Percentiles rank a stretch among this genome's conserved stretches.
Evolutionary conservation across 2,797 vertebrate species (phyloP).

Genomic region (Brotula barbata): DNA sequence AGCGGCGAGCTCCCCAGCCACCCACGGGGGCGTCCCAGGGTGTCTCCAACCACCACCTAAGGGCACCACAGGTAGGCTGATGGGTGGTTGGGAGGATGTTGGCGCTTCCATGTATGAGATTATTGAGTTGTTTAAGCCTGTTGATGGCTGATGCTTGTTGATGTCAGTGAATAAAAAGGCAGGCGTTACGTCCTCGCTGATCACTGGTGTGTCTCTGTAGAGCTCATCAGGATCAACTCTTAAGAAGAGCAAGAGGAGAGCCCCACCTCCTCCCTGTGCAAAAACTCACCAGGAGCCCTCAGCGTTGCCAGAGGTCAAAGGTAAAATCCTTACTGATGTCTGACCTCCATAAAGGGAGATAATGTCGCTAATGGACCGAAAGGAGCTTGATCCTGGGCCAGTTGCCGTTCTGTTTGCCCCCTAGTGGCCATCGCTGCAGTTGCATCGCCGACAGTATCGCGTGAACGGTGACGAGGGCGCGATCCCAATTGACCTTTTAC

Average conservation of each 20-base stretch:
- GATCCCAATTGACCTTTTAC: slow-evolving; percentile 53
- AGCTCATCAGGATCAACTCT: slow-evolving; percentile 76
- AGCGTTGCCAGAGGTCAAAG: slow-evolving; percentile 49
- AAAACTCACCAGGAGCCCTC: slow-evolving; percentile 46
- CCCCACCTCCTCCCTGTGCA: slow-evolving; percentile 83
- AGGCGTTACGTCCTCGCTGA: too few species aligned
- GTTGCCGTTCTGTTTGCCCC: slow-evolving; percentile 11
- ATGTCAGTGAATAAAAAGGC: too few species aligned
- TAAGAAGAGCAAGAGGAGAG: slow-evolving; percentile 87
- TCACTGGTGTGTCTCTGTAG: slow-evolving; percentile 37
- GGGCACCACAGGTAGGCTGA: slow-evolving; percentile 77
- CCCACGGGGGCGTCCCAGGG: slow-evolving; percentile 81
- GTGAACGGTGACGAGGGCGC: not conserved
- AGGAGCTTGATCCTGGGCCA: not conserved
- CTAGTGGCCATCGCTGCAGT: slow-evolving; percentile 25
- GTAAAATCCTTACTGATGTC: slow-evolving; percentile 42
- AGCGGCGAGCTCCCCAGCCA: slow-evolving; percentile 87
- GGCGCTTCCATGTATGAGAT: too few species aligned
- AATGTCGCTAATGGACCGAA: too few species aligned
- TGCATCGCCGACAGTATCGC: not conserved
- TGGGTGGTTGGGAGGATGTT: not conserved
- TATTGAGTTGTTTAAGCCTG: too few species aligned
- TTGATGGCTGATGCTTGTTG: too few species aligned
- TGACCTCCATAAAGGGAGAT: not conserved
- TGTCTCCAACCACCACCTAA: slow-evolving; percentile 63